Percentiles rank a stretch among this genome's conserved stretches.
Evolutionary conservation across 2,113 vertebrate genomes (phyloP).

Genomic region (Lethenteron reissneri): DNA sequence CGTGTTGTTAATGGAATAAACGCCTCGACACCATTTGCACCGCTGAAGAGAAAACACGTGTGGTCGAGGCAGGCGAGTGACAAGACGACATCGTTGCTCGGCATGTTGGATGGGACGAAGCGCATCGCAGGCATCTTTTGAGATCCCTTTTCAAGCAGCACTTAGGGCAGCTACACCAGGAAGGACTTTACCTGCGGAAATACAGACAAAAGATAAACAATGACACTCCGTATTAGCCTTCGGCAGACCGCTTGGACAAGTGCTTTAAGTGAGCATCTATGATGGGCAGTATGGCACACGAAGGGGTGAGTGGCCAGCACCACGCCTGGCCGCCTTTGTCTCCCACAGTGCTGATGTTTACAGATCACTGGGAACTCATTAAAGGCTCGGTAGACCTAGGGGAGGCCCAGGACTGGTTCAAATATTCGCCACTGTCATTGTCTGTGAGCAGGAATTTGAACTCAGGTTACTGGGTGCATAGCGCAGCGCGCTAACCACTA

Average conservation of each 20-base stretch:
- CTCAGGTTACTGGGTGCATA: no score
- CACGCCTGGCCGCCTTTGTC: neutral
- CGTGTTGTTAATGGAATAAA: no score
- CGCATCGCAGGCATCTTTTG: conserved; percentile 19
- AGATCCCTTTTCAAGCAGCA: conserved; percentile 30
- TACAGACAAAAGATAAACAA: neutral
- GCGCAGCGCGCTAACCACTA: no score
- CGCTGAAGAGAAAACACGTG: no score
- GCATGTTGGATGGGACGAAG: neutral
- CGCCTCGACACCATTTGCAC: no score
- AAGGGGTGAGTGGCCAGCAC: neutral
- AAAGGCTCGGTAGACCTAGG: neutral
- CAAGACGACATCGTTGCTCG: no score
- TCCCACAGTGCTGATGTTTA: neutral
- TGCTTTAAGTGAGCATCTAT: neutral
- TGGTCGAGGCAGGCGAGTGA: no score
- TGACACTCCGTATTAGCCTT: neutral
- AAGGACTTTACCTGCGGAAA: conserved; percentile 63
- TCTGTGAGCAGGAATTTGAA: no score
- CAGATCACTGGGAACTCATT: neutral
- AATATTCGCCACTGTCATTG: no score
- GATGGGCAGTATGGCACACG: neutral
- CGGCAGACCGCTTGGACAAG: neutral
- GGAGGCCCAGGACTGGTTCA: no score
- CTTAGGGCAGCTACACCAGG: conserved; percentile 81